phyloP scores from a whole-genome alignment of 2,113 vertebrate genomes.

The Muscicapa adusta region DNA sequence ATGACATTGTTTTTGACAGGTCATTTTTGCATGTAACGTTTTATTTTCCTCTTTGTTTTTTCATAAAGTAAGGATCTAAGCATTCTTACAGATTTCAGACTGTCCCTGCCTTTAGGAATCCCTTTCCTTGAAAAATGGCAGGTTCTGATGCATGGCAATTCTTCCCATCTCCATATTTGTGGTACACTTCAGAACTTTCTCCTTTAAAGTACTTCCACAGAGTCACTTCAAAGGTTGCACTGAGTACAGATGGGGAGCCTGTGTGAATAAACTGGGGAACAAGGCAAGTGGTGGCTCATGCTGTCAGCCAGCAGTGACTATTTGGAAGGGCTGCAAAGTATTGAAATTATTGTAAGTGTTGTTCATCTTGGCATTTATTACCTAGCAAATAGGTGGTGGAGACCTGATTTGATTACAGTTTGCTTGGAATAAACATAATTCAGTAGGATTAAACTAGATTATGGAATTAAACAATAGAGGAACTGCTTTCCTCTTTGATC shows the following conservation, averaged over 20 bases:
- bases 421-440: neutral
- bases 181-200: neutral
- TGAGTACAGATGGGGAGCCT: neutral
- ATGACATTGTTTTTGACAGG: neutral
- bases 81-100: neutral
- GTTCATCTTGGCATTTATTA: neutral
- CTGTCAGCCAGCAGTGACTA: neutral
- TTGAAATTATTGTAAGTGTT: neutral
- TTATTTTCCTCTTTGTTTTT: neutral
- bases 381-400: neutral
- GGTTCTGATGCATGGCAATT: neutral
- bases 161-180: neutral
- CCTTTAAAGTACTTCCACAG: neutral
- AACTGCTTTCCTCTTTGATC: neutral
- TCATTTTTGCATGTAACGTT: neutral
- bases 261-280: neutral
- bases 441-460: neutral
- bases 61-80: neutral
- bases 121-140: neutral
- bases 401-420: neutral
- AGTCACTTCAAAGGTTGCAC: neutral
- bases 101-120: neutral
- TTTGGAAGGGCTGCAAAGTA: neutral
- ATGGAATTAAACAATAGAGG: neutral
- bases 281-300: neutral